These are phyloP conservation scores for Brenthis daphne DNA, from an alignment of 2,888 invertebrate species.

Conservation along the genomic window DNA sequence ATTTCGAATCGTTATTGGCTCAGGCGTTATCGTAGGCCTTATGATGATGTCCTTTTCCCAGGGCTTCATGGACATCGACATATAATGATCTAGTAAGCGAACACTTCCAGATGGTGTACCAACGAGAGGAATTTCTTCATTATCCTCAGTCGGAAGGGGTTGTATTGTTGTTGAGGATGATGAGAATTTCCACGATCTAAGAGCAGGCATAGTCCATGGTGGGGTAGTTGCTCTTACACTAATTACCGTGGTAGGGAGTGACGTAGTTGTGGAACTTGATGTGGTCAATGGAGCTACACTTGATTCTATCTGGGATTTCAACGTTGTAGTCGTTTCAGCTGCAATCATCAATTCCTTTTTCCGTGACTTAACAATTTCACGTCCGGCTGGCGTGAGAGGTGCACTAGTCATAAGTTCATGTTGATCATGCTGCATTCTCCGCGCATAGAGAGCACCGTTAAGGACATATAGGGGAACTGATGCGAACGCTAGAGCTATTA, in stretches of 20 bases:
- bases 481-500: conserved; percentile 61
- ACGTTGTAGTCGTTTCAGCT: conserved; percentile 55
- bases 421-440: conserved; percentile 53
- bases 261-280: conserved; percentile 47
- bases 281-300: conserved; percentile 51
- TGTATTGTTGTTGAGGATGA: conserved; percentile 59
- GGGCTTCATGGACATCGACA: conserved; percentile 64
- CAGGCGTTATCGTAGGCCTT: conserved; percentile 65
- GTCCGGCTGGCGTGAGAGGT: conserved; percentile 56
- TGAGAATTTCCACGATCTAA: conserved; percentile 70
- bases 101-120: conserved; percentile 63
- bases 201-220: conserved; percentile 80
- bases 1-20: conserved; percentile 61
- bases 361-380: conserved; percentile 62
- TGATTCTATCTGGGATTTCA: conserved; percentile 55
- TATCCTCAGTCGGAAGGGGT: conserved; percentile 61
- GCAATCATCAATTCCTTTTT: conserved; percentile 69
- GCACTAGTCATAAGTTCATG: conserved; percentile 53
- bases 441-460: conserved; percentile 59
- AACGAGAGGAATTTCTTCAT: conserved; percentile 55
- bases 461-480: conserved; percentile 67
- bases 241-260: conserved; percentile 48
- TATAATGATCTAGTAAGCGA: conserved; percentile 59
- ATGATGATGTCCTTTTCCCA: conserved; percentile 73
- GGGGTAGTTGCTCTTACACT: conserved; percentile 64